Percentiles rank a stretch among this genome's conserved stretches.
Conservation (phyloP, 2,113 vertebrate species). For the Trichomycterus rosablanca region DNA sequence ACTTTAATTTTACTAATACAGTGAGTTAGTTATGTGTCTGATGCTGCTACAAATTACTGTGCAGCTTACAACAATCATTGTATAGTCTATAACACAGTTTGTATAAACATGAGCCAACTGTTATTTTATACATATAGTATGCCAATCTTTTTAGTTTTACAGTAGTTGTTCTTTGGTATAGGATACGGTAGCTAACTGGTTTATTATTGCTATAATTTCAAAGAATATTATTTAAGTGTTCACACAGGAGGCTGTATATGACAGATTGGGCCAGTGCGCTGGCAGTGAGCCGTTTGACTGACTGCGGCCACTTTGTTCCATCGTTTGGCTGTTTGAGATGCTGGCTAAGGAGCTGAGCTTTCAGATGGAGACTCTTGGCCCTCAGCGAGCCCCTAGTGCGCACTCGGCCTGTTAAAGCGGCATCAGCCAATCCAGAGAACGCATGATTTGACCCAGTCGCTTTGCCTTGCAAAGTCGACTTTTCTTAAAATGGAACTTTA, state of each 20-base stretch:
- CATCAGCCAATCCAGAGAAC: slow-evolving; percentile 57
- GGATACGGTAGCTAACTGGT: too few species aligned
- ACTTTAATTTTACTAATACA: too few species aligned
- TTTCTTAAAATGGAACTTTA: slow-evolving; percentile 19
- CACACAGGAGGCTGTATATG: not conserved
- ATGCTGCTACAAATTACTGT: too few species aligned
- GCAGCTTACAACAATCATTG: too few species aligned
- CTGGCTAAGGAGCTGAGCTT: slow-evolving; percentile 61
- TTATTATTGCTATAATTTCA: too few species aligned
- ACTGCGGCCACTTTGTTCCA: slow-evolving; percentile 43
- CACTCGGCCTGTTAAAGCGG: slow-evolving; percentile 60
- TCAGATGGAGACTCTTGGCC: slow-evolving; percentile 51
- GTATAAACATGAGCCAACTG: too few species aligned
- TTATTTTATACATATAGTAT: too few species aligned
- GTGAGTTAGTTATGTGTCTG: too few species aligned
- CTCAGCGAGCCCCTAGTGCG: slow-evolving; percentile 61
- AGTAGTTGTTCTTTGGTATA: too few species aligned
- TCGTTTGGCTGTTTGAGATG: slow-evolving; percentile 52
- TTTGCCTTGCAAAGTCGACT: slow-evolving; percentile 11
- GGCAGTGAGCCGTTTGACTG: slow-evolving; percentile 11
- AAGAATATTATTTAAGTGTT: too few species aligned
- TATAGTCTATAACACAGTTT: too few species aligned
- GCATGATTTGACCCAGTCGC: slow-evolving; percentile 55
- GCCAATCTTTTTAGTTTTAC: too few species aligned
- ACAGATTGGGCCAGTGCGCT: not conserved